Base-by-base conservation (phyloP, 2,888 invertebrate genomes). In the Nomada fabriciana region DNA sequence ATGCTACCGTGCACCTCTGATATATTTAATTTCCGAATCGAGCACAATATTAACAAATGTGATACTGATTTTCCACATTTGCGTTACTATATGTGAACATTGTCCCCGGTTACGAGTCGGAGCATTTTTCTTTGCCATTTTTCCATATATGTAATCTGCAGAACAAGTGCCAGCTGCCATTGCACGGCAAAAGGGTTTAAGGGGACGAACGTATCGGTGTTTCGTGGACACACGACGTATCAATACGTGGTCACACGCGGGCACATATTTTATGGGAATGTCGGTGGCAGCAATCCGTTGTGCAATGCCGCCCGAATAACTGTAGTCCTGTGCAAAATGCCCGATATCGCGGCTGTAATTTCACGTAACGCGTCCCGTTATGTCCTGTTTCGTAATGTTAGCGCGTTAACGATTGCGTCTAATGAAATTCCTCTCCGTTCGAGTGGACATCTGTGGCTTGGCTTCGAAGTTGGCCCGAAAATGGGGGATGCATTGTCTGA, bases 401-500 rank as follows among this genome's bases (percentile, higher is more conserved):
- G 1, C 50, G 53, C 63, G 42, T 75, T 75, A 71, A 80, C 67
- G 79, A 69, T 68, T 47, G 15, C 55, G 43, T 47, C 72, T 68
- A 80, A 80, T 78, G 78, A 78, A 72, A 80, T 80, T 78, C 78
- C 78, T 55, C 61, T 57, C 50, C 53, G 53, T 68, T 52, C 43
- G 42, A 64, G 69, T 59, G 52, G 63, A 76, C 69, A 50, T 69
- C 57, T 36, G 67, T 61, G 63, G 25, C 68, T 52, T 25, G 47
- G 50, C 25, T 36, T n/a, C 20, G 18, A 42, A 13, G 52, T n/a
- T 29, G 43, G 52, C 25, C 29, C 15, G 60, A 50, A 50, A 50
- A 70, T 15, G 11, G 53, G 11, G 29, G 67, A 50, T 36, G 25
- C 36, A 36, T 36, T 36, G 36, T 36, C 36, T 36, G 36, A 36